Percentiles rank a stretch among this genome's conserved stretches.
phyloP scores from a whole-genome alignment of 2,888 invertebrate species.

The Ennomos quercinarius region DNA sequence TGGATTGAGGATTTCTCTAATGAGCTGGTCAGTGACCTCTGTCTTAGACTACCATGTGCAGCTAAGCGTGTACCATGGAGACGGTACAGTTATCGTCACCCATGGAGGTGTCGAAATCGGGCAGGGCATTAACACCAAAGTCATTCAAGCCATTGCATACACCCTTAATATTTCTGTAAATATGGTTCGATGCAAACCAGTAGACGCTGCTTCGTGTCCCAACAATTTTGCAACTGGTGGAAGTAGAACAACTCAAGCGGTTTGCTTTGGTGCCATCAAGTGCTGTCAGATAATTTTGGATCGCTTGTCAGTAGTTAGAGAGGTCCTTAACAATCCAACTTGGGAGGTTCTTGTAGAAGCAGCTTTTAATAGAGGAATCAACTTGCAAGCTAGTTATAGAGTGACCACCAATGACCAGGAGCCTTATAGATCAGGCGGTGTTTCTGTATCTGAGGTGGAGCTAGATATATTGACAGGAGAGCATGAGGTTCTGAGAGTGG shows the following conservation, averaged over 20 bases:
- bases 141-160: slow-evolving; percentile 88
- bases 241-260: slow-evolving; percentile 73
- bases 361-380: slow-evolving; percentile 70
- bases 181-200: slow-evolving; percentile 87
- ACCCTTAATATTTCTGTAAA: slow-evolving; percentile 88
- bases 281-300: slow-evolving; percentile 82
- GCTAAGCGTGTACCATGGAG: slow-evolving; percentile 88
- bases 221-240: slow-evolving; percentile 89
- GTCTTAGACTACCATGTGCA: slow-evolving; percentile 84
- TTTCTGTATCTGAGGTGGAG: slow-evolving; percentile 88
- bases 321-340: slow-evolving; percentile 69
- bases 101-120: slow-evolving; percentile 92
- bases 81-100: slow-evolving; percentile 89
- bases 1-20: slow-evolving; percentile 88
- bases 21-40: slow-evolving; percentile 87
- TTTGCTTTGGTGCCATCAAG: slow-evolving; percentile 62
- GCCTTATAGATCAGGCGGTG: slow-evolving; percentile 79
- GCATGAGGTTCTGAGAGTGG: slow-evolving; percentile 86
- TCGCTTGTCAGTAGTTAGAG: slow-evolving; percentile 74
- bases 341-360: slow-evolving; percentile 82
- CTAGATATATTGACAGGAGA: slow-evolving; percentile 91
- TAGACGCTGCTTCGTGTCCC: slow-evolving; percentile 85
- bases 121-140: slow-evolving; percentile 91
- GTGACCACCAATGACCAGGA: slow-evolving; percentile 58
- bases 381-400: slow-evolving; percentile 65